phyloP scores from a whole-genome alignment of 2,888 invertebrate species.

The Odontocerum albicorne region DNA sequence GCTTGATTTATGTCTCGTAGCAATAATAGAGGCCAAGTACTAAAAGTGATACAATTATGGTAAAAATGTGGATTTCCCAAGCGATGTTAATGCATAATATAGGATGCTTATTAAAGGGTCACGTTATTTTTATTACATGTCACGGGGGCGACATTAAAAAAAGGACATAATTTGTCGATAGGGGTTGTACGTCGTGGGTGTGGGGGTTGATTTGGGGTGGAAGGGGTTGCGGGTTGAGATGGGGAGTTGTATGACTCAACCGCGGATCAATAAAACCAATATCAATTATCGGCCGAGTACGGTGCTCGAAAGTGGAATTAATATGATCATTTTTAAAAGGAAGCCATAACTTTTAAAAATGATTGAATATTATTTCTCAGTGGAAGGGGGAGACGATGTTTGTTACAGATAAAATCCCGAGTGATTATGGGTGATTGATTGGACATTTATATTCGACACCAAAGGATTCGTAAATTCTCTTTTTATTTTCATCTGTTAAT shows the following conservation, averaged over 20 bases:
- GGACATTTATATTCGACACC: too few relatives aligned
- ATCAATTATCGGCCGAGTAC: slow-evolving; percentile 30
- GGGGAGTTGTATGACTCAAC: slow-evolving; percentile 29
- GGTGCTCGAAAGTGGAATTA: slow-evolving; percentile 8
- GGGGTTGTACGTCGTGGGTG: slow-evolving; percentile 10
- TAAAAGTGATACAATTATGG: slow-evolving; percentile 5
- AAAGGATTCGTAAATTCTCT: too few relatives aligned
- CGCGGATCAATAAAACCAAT: slow-evolving; percentile 32
- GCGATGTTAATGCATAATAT: slow-evolving; percentile 14
- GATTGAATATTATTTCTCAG: too few relatives aligned
- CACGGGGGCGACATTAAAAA: slow-evolving; percentile 31
- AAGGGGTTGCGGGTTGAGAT: slow-evolving; percentile 5
- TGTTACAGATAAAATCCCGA: too few relatives aligned
- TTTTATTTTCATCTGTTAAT: too few relatives aligned
- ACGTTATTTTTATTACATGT: slow-evolving; percentile 32
- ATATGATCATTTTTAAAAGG: too few relatives aligned
- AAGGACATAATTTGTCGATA: slow-evolving; percentile 31
- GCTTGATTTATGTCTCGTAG: too few relatives aligned
- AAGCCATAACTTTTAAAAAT: too few relatives aligned
- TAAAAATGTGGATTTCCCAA: slow-evolving; percentile 10
- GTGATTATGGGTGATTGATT: too few relatives aligned
- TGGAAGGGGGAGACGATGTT: too few relatives aligned
- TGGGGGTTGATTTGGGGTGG: slow-evolving; percentile 6
- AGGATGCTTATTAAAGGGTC: slow-evolving; percentile 34
- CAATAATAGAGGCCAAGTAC: too few relatives aligned